Evolutionary conservation across 2,113 vertebrate genomes (phyloP).

Genomic region (Thryonomys swinderianus): DNA sequence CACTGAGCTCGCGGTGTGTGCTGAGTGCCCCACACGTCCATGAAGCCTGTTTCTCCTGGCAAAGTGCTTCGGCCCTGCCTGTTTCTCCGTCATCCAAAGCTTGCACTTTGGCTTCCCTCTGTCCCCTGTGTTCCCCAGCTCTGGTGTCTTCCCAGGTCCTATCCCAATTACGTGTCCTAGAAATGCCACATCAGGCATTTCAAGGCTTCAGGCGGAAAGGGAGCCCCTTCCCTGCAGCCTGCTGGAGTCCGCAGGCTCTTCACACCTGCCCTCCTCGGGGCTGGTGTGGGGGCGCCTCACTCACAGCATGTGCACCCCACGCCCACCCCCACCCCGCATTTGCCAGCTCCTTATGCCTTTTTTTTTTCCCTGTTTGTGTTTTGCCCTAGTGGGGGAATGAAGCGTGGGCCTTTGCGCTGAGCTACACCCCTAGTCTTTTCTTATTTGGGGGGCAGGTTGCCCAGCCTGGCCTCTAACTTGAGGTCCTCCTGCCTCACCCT

Average conservation of each 20-base stretch:
- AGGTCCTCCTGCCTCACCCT: not conserved
- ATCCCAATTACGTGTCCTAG: slow-evolving; percentile 31
- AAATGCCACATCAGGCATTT: not conserved
- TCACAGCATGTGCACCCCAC: not conserved
- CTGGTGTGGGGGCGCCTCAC: not conserved
- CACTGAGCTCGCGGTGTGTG: not conserved
- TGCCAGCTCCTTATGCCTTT: not conserved
- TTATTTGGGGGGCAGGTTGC: not conserved
- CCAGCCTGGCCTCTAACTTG: not conserved
- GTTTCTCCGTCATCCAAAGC: not conserved
- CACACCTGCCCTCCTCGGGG: not conserved
- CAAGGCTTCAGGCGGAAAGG: not conserved
- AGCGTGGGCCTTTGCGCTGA: not conserved
- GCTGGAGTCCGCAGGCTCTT: not conserved
- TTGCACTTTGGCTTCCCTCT: not conserved
- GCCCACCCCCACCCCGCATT: not conserved
- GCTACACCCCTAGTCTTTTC: not conserved
- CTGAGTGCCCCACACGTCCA: not conserved
- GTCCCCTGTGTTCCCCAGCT: not conserved
- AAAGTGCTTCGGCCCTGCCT: not conserved
- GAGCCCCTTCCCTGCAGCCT: not conserved
- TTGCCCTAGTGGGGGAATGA: not conserved
- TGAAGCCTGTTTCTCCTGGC: not conserved
- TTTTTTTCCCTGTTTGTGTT: not conserved
- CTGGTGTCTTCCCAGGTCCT: not conserved